Conservation (phyloP, 1,140 invertebrate genomes). For the Rhopalosiphum padi region DNA sequence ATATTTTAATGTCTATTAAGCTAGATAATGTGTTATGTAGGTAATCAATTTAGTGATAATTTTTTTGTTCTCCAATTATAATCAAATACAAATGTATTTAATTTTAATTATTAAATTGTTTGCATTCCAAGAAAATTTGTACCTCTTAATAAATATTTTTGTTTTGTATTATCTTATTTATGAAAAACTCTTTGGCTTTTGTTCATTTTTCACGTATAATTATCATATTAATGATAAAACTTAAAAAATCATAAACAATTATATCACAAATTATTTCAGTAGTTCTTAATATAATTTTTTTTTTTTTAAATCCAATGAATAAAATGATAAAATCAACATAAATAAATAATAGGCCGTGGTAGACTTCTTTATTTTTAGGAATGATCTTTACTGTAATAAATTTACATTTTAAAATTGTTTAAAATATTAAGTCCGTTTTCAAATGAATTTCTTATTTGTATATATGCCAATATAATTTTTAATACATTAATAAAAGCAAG, state of each 20-base stretch:
- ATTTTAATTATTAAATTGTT: constrained; percentile 20
- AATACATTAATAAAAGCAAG: neutral
- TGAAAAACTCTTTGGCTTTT: neutral
- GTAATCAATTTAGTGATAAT: neutral
- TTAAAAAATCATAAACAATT: neutral
- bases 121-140: constrained; percentile 9
- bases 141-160: neutral
- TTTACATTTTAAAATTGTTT: neutral
- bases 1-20: constrained; percentile 2
- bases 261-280: neutral
- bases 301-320: neutral
- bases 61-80: neutral
- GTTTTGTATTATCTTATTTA: neutral
- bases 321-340: neutral
- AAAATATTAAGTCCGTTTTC: neutral
- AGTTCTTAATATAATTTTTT: neutral
- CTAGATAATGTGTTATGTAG: neutral
- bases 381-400: neutral
- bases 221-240: neutral
- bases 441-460: neutral
- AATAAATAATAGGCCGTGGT: neutral
- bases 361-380: neutral
- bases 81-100: neutral
- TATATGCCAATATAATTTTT: neutral
- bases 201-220: neutral